Base-by-base conservation (phyloP, 1,140 invertebrate genomes). In the Temnothorax curvispinosus region DNA sequence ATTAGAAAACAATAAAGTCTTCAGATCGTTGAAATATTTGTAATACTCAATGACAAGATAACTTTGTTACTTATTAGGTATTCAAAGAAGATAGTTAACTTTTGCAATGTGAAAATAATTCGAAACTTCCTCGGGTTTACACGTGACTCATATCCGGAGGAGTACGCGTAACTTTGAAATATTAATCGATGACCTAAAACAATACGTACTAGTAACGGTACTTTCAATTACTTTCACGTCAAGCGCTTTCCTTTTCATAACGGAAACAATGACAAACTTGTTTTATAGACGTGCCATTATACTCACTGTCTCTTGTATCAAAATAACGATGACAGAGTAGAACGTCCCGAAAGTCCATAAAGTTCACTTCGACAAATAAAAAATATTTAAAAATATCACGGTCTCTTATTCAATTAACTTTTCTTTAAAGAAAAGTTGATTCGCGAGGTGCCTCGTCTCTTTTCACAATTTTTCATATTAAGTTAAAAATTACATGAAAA, bases 191-290 rank as follows among this genome's bases (percentile, higher is more conserved):
- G 67, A 82, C 52, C 27, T 47, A 74, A 82, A 35, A 82, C 41
- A 82, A 72, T 72, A 72, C 52, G 11, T 81, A 44, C 76, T 7
- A 58, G 52, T 18, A 44, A 72, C 35, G 52, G 3, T 82, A 82
- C 67, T 82, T 74, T 82, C 80, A 82, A 82, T 82, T 82, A 82
- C 67, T 82, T 82, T 82, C 80, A 82, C 80, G n/a, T 74, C 38
- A 58, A 21, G 41, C 50, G 78, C 69, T 82, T 82, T 74, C 52
- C 67, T 82, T 82, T 82, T 72, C 80, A 82, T 35, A 74, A 27
- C 9, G 52, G 38, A 81, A 58, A 81, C 78, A 82, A 58, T 82
- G 65, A 58, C n/a, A 27, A 44, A 47, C 52, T 44, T 58, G 38
- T 13, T 44, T 60, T 58, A 78, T 52, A 32, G 58, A 50, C 18